Base-by-base conservation (phyloP, 2,888 invertebrate genomes). In the Polietes domitor region DNA sequence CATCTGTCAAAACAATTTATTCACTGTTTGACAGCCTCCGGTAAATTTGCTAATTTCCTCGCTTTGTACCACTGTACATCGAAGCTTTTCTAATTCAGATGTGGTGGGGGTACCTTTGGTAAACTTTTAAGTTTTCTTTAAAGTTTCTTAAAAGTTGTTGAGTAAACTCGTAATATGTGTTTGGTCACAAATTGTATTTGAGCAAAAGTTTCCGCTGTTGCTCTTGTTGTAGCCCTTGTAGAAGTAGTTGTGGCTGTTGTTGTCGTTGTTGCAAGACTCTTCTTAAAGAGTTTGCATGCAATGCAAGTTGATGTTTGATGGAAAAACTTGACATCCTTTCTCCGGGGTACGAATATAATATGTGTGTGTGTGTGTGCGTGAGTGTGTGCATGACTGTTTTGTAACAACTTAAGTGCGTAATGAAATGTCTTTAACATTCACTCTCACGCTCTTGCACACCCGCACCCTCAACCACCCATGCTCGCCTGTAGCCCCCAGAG, bases 181-280 rank as follows among this genome's bases (percentile, higher is more conserved):
- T 81, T 84, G 84, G 80, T 81, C 81, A 84, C 81, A 84, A 81
- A 80, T 83, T 80, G 80, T 77, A 74, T 83, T 83, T 83, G 26
- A 28, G 61, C 55, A 71, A 78, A 81, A 84, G 72, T 84, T 84
- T 78, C 37, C 72, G 78, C 71, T 50, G n/a, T 41, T 26, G 12
- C 47, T n/a, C 47, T 7, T n/a, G 7, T n/a, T 7, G 12, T n/a
- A 7, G 41, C 41, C 2, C 41, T 32, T 9, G 32, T 9, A 6
- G 4, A 32, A 4, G 55, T 21, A 24, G 55, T 55, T 21, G 55
- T 72, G 61, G 19, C 41, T 53, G 19, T 32, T 65, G n/a, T 75
- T 74, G 73, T 74, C 21, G 73, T 63, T 76, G 24, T 43, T 24
- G 76, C 53, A 47, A 50, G 21, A 61, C 81, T 81, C 58, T 68